These are phyloP conservation scores for Struthidea cinerea DNA, from an alignment of 2,113 vertebrate species.

Conservation along the genomic window DNA sequence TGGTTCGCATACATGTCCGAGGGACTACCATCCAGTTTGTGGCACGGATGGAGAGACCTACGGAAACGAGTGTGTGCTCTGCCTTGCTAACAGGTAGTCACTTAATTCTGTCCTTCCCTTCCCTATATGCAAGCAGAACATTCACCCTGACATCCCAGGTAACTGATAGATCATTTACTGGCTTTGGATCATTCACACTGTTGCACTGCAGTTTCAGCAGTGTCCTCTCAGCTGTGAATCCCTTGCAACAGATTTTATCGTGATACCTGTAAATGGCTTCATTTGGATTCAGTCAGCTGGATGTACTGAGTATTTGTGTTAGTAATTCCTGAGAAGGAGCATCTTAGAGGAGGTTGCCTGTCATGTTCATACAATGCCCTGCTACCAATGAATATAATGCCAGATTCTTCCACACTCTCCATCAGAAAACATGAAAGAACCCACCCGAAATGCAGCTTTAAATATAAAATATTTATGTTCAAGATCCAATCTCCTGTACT, in stretches of 20 bases:
- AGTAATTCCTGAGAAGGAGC: neutral
- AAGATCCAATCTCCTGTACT: neutral
- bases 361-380: neutral
- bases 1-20: neutral
- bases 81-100: constrained; percentile 55
- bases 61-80: constrained; percentile 61
- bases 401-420: neutral
- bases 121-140: neutral
- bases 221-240: neutral
- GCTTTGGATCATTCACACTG: neutral
- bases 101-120: neutral
- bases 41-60: constrained; percentile 67
- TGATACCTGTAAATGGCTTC: neutral
- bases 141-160: neutral
- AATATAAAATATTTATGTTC: neutral
- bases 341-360: neutral
- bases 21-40: constrained; percentile 49
- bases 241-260: neutral
- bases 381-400: neutral
- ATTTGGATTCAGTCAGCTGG: neutral
- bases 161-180: neutral
- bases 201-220: neutral
- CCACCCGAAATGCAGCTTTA: neutral
- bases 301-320: neutral
- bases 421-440: neutral